These are phyloP conservation scores for Tympanuchus pallidicinctus DNA, from an alignment of 2,113 vertebrate genomes.

Conservation along the genomic window DNA sequence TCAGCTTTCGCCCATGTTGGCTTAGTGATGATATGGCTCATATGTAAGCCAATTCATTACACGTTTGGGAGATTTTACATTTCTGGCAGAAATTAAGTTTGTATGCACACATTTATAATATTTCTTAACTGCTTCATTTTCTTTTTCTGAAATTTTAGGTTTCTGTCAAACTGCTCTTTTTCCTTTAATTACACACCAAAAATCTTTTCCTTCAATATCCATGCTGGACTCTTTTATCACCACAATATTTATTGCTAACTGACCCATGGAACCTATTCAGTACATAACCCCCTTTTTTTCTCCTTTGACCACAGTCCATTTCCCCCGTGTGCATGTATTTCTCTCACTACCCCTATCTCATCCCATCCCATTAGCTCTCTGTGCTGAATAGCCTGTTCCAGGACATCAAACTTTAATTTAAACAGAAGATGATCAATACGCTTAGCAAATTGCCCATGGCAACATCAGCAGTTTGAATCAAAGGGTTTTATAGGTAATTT, in stretches of 20 bases:
- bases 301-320: constrained; percentile 77
- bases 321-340: constrained; percentile 63
- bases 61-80: neutral
- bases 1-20: neutral
- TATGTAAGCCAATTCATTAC: neutral
- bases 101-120: neutral
- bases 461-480: constrained; percentile 81
- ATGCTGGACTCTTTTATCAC: constrained; percentile 46
- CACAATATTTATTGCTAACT: constrained; percentile 71
- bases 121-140: neutral
- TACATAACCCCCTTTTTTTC: constrained; percentile 36
- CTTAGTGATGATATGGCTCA: neutral
- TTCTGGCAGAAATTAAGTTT: neutral
- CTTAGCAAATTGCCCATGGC: constrained; percentile 82
- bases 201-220: neutral
- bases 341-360: constrained; percentile 71
- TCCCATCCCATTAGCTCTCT: constrained; percentile 69
- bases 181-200: constrained; percentile 18
- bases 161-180: constrained; percentile 11
- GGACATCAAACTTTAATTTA: constrained; percentile 86
- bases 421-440: constrained; percentile 85
- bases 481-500: constrained; percentile 81
- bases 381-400: constrained; percentile 79
- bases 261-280: constrained; percentile 49
- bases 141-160: constrained; percentile 18